Evolutionary conservation across 2,797 vertebrate species (phyloP).

Genomic region (Squalus acanthias): DNA sequence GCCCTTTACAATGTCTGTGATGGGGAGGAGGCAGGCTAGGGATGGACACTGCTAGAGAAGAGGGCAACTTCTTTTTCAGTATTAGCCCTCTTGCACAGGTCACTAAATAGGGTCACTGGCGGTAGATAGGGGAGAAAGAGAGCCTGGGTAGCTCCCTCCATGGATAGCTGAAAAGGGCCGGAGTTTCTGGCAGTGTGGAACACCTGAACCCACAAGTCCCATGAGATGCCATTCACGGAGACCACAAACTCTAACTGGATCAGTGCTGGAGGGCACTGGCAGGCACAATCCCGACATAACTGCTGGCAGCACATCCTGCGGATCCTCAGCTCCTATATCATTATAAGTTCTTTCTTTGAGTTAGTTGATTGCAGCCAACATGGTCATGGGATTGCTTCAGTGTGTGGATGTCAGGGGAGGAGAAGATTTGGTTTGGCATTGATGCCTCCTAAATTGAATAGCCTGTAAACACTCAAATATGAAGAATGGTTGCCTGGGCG

Average conservation of each 20-base stretch:
- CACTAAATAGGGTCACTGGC: not conserved
- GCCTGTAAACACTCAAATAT: too few species aligned
- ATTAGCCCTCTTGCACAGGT: not conserved
- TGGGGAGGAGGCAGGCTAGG: not conserved
- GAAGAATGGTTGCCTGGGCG: too few species aligned
- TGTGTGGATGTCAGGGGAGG: too few species aligned
- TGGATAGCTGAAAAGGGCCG: too few species aligned
- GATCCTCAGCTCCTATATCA: not conserved
- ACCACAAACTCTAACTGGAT: not conserved
- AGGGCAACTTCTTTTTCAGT: not conserved
- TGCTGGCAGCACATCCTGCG: too few species aligned
- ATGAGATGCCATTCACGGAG: not conserved
- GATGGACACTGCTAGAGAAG: not conserved
- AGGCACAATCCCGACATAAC: not conserved
- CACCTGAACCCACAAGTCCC: not conserved
- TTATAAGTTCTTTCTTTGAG: not conserved
- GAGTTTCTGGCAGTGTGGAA: not conserved
- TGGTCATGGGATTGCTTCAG: not conserved
- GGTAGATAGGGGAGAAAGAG: not conserved
- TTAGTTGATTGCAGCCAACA: not conserved
- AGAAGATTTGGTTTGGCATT: too few species aligned
- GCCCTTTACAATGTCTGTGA: not conserved
- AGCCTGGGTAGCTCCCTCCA: not conserved
- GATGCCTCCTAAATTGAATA: too few species aligned
- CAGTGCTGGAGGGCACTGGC: not conserved